phyloP scores from a whole-genome alignment of 2,797 vertebrate species.

The Arctocebus calabarensis region DNA sequence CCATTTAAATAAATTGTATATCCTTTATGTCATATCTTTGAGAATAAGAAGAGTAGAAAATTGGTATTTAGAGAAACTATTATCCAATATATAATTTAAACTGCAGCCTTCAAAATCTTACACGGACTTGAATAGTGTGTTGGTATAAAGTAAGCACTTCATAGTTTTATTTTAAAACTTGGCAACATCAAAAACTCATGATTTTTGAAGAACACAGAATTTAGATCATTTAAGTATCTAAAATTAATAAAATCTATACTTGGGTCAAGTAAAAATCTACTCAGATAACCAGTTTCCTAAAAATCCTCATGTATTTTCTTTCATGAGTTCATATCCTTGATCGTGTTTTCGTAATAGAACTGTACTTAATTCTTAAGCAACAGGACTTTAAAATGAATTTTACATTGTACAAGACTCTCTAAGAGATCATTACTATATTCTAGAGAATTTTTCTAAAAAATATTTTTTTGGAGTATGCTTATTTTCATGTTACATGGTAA shows the following conservation, averaged over 20 bases:
- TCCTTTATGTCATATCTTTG: slow-evolving; percentile 48
- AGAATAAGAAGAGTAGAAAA: slow-evolving; percentile 51
- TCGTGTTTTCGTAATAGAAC: slow-evolving; percentile 23
- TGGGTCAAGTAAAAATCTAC: slow-evolving; percentile 40
- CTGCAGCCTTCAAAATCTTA: not conserved
- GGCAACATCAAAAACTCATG: slow-evolving; percentile 37
- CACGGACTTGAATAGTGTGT: not conserved
- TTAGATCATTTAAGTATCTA: slow-evolving; percentile 16
- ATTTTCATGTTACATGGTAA: slow-evolving; percentile 22
- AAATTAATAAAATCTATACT: slow-evolving; percentile 24
- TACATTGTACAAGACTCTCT: not conserved
- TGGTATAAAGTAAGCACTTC: slow-evolving; percentile 5
- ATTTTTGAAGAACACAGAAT: slow-evolving; percentile 28
- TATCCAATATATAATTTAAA: slow-evolving; percentile 29
- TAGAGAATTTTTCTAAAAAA: slow-evolving; percentile 4
- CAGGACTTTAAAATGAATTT: not conserved
- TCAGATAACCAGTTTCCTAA: slow-evolving; percentile 47
- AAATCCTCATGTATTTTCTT: slow-evolving; percentile 16
- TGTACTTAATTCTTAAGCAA: slow-evolving; percentile 4
- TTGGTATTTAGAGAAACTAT: slow-evolving; percentile 14
- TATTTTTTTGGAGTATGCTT: slow-evolving; percentile 24
- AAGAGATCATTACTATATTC: not conserved
- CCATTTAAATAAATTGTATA: slow-evolving; percentile 51
- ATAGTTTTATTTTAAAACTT: slow-evolving; percentile 43
- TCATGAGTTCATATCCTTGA: not conserved